Evolutionary conservation across 2,888 invertebrate genomes (phyloP), one percentile per base, ranked within the genome.

Genomic region (Oscheius sp.): DNA sequence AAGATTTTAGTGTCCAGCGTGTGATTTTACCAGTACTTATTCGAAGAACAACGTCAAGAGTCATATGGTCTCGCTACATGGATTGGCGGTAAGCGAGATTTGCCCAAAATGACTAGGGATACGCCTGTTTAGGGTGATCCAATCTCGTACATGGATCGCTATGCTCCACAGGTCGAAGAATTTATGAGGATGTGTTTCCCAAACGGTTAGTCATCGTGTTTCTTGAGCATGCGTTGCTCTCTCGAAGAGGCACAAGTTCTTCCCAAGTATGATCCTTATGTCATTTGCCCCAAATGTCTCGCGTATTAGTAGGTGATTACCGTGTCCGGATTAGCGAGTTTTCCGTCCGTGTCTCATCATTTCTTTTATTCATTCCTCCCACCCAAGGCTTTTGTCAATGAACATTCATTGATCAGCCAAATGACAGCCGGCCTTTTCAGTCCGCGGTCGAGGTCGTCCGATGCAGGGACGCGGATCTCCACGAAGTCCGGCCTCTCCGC

Each of bases 171-270:
- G 66, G 87, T 87, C 21, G 87, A 87, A 71, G 87, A 88, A 55
- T 87, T 82, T 78, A 87, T 87, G 87, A 87, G 88, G 74, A 76
- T 85, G 72, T 87, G 87, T 76, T 87, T 87, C 68, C 87, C 87
- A 0, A 85, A 88, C 69, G 82, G 82, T 82, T 58, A 16, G 75
- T 23, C 35, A 35, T 9, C 35, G 35, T 29, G 12, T 52, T 16
- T 35, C 13, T 35, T 35, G 18, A 23, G 12, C 35, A 9, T 27
- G 9, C 18, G 35, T 1, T 18, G 53, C 25, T 18, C 25, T 21
- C 13, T 53, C 2, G n/a, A 53, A 53, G 18, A 21, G 13, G 18
- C 53, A 13, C n/a, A 53, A 53, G 12, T 21, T 53, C 53, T 53
- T 9, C n/a, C 23, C 25, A 53, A 53, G 25, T 53, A 13, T 13